Evolutionary conservation across 2,797 vertebrate genomes (phyloP), one percentile per base, ranked within the genome.

Genomic region (Hyperoplus lanceolatus): DNA sequence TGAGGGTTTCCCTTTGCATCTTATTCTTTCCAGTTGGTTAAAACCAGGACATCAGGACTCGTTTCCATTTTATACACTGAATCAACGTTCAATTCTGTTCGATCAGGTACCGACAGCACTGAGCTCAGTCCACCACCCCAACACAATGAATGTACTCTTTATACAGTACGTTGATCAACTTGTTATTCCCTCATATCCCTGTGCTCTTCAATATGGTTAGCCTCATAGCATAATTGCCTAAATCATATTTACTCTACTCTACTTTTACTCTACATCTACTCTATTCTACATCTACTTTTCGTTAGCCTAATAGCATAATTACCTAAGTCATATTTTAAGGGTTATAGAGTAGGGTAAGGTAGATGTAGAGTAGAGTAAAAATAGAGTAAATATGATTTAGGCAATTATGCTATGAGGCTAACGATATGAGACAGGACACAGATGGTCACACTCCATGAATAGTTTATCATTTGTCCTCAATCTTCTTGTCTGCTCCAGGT

Each of bases 11-110:
- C 4, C 41, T n/a, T 71, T 45, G 42, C 41, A 54, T 67, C 6
- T 48, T 41, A 36, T 5, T 38, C 14, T 71, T 64, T 70, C 5
- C 42, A 9, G 6, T 45, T 42, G 11, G 8, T 49, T 29, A 29
- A 39, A 10, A 15, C 8, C 42, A 29, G 49, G 55, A 73, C 73
- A 69, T 43, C 45, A 18, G 46, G 16, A 1, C 1, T 9, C 16
- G 41, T 50, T 77, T n/a, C 42, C 15, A 63, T 39, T 70, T 72
- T 13, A 50, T 68, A 21, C 58, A 53, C 2, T 21, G 16, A 67
- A 21, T 49, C 11, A 14, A 15, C 50, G 43, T 50, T n/a, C 39
- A 21, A 77, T 50, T 59, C 29, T 50, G 42, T 58, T 38, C n/a
- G 64, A 53, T 66, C 43, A 72, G 70, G 45, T n/a, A 38, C 11